Base-by-base conservation (phyloP, 1,140 invertebrate genomes). In the Sycobia sp. region DNA sequence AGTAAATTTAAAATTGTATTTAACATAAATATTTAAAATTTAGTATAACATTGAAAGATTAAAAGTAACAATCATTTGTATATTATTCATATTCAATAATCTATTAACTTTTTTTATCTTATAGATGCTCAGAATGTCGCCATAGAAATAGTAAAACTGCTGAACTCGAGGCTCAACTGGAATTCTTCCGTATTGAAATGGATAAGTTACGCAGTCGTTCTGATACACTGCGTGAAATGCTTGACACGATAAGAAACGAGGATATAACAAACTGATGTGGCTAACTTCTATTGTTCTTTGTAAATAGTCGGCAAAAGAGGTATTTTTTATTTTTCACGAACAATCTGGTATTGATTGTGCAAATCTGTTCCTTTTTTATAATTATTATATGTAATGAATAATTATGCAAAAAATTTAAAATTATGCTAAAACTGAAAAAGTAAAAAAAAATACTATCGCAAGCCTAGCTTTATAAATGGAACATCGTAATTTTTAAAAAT, bases 121-220 rank as follows among this genome's bases (percentile, higher is more conserved):
- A 10, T 27, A 54, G 61, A 14, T 76, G 74, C 25, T 67, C 65
- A 53, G 65, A 66, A 32, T 77, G 69, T 25, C 58, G 62, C 9
- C 57, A 46, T 22, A 70, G 73, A 20, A 56, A 16, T 14, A 66
- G 70, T 51, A 57, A 66, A 36, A 47, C 54, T 27, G 55, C 51
- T 8, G 65, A 72, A 39, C 69, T 77, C 23, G 74, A 76, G 49
- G 64, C 69, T 62, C 70, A 76, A 41, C 38, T 78, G 23, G 73
- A 77, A 62, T 63, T 67, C 34, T 69, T 80, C 41, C 68, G 69
- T 27, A 56, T 56, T 10, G 72, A 76, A 64, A 73, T 77, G 68
- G 78, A 78, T 29, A 74, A 69, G 53, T 49, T 74, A 41, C 70
- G 72, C 29, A 69, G 67, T 5, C 72, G 72, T 49, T 73, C 76